Evolutionary conservation across 1,140 invertebrate species (phyloP), one percentile per base, ranked within the genome.

Genomic region (Bombus huntii): DNA sequence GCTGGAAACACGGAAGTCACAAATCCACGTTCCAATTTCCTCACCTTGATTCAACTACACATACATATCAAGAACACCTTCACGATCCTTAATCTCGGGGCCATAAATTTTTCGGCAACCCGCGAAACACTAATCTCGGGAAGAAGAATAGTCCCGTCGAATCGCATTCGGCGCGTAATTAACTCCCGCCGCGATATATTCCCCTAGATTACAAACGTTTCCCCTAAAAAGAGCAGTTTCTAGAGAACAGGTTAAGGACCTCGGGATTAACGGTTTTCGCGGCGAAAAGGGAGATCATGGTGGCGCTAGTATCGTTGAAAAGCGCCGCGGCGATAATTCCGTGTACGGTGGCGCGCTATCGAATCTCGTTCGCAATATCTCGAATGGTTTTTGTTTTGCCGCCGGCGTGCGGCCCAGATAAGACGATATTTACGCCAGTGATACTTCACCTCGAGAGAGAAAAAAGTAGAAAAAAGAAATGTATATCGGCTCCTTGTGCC

Each of bases 381-480:
- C 22, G 37, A 39, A 77, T 57, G 44, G 15, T 25, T 78, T 77
- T 77, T 77, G 31, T 83, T 84, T 81, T 57, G 0, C 47, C 8
- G 25, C 37, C 42, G 18, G n/a, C 37, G 37, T 42, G 15, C 31
- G 39, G 65, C 15, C 31, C 22, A 71, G 77, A 80, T 85, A 80
- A 85, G 42, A 65, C 57, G 68, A 62, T 65, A 80, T 84, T 79
- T 85, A 79, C 53, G 37, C 18, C 53, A 6, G 75, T 37, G 75
- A 84, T 84, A 78, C 65, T 59, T 84, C 65, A 44, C 74, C 13
- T 37, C 77, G 76, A 44, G 2, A n/a, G 31, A 62, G 53, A 42
- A 15, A 44, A 53, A 53, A 22, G 47, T 18, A 53, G 18, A 22
- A 53, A 53, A 53, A 22, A 53, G 47, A 53, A 22, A 18, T 0